These are phyloP conservation scores for Diadumene lineata DNA, from an alignment of 92 coral and sea anemone species.

Conservation along the genomic window DNA sequence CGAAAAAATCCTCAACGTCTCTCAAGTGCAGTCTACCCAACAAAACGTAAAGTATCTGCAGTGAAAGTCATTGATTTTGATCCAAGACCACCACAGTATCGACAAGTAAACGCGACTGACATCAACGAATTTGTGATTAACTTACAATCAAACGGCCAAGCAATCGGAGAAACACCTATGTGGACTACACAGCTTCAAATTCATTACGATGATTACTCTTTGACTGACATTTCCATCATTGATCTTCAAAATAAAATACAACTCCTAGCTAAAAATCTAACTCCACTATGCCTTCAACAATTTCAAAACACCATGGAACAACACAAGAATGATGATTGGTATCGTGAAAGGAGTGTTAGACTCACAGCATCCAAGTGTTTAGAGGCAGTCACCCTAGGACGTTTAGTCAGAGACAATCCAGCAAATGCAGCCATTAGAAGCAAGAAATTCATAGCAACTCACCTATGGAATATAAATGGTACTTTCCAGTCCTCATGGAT, in stretches of 20 bases:
- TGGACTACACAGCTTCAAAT: conserved; percentile 43
- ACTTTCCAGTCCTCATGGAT: conserved; percentile 13
- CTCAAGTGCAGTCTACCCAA: conserved; percentile 43
- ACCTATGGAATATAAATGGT: conserved; percentile 8
- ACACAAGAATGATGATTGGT: conserved; percentile 32
- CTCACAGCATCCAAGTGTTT: conserved; percentile 48
- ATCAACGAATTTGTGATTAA: conserved; percentile 26
- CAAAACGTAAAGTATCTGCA: conserved; percentile 33
- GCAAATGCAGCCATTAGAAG: conserved; percentile 25
- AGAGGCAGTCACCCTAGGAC: conserved; percentile 31
- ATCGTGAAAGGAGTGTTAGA: conserved; percentile 27
- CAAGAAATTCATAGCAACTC: not conserved
- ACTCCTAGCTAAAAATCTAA: conserved; percentile 5
- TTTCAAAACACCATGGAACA: conserved; percentile 7
- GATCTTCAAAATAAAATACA: conserved; percentile 20
- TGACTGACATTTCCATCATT: not conserved
- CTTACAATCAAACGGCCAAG: conserved; percentile 15
- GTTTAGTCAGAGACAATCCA: conserved; percentile 8
- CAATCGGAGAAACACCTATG: conserved; percentile 39
- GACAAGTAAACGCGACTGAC: conserved; percentile 22
- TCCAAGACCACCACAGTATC: conserved; percentile 54
- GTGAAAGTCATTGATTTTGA: conserved; percentile 49
- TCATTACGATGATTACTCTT: conserved; percentile 30
- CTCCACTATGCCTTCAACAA: conserved; percentile 17
- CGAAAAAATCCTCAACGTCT: conserved; percentile 45